Evolutionary conservation across 2,888 invertebrate genomes (phyloP).

Genomic region (Metallyticus violacea): DNA sequence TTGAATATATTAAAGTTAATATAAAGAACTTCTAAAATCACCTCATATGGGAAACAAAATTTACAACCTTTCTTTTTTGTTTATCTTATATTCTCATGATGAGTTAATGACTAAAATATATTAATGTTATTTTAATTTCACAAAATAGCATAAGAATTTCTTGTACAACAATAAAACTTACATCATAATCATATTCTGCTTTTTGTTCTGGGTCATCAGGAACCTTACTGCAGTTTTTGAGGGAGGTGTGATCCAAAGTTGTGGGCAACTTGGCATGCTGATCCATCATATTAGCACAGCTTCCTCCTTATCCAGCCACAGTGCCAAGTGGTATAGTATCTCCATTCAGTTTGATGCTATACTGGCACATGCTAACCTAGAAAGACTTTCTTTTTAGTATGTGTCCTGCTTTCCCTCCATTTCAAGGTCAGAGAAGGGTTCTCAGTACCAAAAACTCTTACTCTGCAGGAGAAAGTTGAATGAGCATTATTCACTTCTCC

Average conservation of each 20-base stretch:
- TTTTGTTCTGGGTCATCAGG: background rate
- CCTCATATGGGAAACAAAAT: too few species aligned
- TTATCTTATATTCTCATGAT: too few species aligned
- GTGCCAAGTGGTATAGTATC: background rate
- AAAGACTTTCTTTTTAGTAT: background rate
- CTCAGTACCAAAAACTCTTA: background rate
- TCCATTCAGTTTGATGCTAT: background rate
- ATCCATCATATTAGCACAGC: background rate
- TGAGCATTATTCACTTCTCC: background rate
- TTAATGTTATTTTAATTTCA: too few species aligned
- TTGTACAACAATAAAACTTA: too few species aligned
- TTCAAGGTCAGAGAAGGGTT: slow-evolving; percentile 11
- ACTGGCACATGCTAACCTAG: slow-evolving; percentile 11
- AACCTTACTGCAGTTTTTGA: background rate
- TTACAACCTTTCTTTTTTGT: too few species aligned
- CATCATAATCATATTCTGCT: background rate
- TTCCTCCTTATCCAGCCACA: background rate
- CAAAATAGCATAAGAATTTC: too few species aligned
- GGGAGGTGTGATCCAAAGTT: background rate
- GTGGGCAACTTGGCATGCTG: slow-evolving; percentile 5
- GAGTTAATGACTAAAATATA: too few species aligned
- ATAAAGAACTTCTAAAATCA: too few species aligned
- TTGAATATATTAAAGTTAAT: too few species aligned
- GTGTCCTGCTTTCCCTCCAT: slow-evolving; percentile 5
- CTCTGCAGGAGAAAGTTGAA: background rate